Evolutionary conservation across 2,797 vertebrate species (phyloP), one percentile per base, ranked within the genome.

Genomic region (Artibeus jamaicensis): DNA sequence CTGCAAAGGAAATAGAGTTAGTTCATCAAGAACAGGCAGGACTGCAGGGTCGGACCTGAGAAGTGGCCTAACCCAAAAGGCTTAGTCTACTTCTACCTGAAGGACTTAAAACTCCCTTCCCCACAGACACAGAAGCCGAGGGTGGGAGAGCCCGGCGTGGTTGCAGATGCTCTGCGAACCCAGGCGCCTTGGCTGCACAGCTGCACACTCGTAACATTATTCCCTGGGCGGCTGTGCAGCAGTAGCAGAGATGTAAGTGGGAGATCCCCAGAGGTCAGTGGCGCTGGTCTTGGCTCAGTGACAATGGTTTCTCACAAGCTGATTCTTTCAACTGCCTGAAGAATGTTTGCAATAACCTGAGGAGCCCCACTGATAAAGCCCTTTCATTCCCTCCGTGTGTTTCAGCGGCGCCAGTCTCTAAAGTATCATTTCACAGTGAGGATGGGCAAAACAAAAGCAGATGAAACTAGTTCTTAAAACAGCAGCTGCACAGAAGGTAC

Each of bases 331-430:
- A 37, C 24, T 42, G n/a, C 83, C 94, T 53, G 7, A 39, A 59
- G 85, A 77, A 55, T 93, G 81, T 83, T 65, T 65, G 1, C 42
- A 6, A 71, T 19, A 26, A 53, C 83, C 73, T 0, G 6, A 96
- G 57, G 86, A 93, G 95, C 76, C 84, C 71, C 53, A 74, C 77
- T 7, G 91, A 95, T 81, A 91, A 76, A 96, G 59, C n/a, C 68
- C 18, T 57, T 65, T 50, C 32, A 73, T 77, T 5, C 59, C n/a
- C 16, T 67, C 59, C 34, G 5, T 50, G 29, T 46, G 82, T 77
- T 29, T 11, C 21, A 3, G 62, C 21, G 83, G 76, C 19, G 9
- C 91, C 70, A 48, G 86, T 29, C 71, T 81, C 91, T n/a, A 4
- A 6, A 88, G 42, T 84, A 84, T 95, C 88, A 0, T 81, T 68